Base-by-base conservation (phyloP, 2,888 invertebrate species). In the Eupithecia tripunctaria region DNA sequence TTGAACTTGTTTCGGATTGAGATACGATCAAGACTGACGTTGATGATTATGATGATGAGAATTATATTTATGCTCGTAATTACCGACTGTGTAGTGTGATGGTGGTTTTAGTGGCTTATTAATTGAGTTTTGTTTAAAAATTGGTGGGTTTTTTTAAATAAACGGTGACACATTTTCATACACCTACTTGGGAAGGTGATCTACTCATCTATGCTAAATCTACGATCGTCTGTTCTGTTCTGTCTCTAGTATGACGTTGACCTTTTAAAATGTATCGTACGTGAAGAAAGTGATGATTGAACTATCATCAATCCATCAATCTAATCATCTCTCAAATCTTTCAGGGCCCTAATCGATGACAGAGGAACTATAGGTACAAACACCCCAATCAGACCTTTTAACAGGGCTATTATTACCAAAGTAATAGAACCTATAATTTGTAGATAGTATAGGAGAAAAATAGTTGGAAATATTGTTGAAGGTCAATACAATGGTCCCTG, bases 391-490 rank as follows among this genome's bases (percentile, higher is more conserved):
- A 70, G 25, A 69, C 64, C 72, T 79, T 72, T 76, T 25, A 25
- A 75, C 69, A 73, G 68, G 21, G 64, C 67, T 76, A 74, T 74
- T 77, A 78, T 74, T 76, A 76, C 47, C 36, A 43, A 68, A 67
- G 68, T 70, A 73, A 51, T 67, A 65, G 27, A 71, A 63, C 41
- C 41, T 60, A 70, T 71, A 77, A 73, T 70, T 67, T 68, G 56
- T 70, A 59, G n/a, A 36, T 71, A 71, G 56, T 66, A 38, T 27
- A 43, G 59, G 79, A 84, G 87, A 89, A 90, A 90, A 88, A 86
- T 85, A 86, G 85, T 86, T 85, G 86, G 85, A 89, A 91, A 90
- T 88, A 89, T 88, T 88, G 88, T 89, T 85, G 82, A 84, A 87
- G 85, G 84, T 84, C 84, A 81, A 76, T 56, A 92, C 93, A 93